A percentile compares a stretch with the other conserved stretches of the same genome.
Evolutionary conservation across 2,888 invertebrate species (phyloP).

Genomic region (Diarsia brunnea): DNA sequence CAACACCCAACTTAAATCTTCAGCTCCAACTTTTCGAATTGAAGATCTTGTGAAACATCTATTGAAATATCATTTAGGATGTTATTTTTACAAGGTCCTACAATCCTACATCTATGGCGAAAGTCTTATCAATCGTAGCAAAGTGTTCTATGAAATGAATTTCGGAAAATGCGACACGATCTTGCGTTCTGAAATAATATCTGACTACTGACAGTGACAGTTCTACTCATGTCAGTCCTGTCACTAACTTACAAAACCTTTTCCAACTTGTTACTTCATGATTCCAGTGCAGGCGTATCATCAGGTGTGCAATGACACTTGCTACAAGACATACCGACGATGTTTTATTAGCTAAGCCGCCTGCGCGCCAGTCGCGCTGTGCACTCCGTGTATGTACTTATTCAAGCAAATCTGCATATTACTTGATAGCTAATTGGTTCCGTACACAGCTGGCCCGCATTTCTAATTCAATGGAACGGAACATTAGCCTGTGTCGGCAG

Average conservation of each 20-base stretch:
- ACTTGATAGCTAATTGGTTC: slow-evolving; percentile 50
- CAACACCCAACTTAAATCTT: neutral
- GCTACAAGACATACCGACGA: neutral
- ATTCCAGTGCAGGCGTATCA: neutral
- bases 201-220: slow-evolving; percentile 24
- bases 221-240: slow-evolving; percentile 2
- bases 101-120: neutral
- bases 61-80: neutral
- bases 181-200: neutral
- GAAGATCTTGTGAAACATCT: neutral
- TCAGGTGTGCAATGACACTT: neutral
- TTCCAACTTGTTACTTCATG: neutral
- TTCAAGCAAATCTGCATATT: slow-evolving; percentile 36
- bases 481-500: slow-evolving; percentile 23
- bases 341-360: too few relatives aligned
- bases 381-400: slow-evolving; percentile 4
- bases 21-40: neutral
- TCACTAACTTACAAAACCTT: neutral
- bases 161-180: neutral
- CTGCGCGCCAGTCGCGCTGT: neutral
- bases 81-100: neutral
- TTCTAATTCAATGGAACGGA: slow-evolving; percentile 52
- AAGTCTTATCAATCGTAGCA: neutral
- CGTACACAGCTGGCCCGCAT: slow-evolving; percentile 46
- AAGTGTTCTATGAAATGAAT: neutral